These are phyloP conservation scores for Hydriomena furcata DNA, from an alignment of 2,888 invertebrate species.

Conservation along the genomic window DNA sequence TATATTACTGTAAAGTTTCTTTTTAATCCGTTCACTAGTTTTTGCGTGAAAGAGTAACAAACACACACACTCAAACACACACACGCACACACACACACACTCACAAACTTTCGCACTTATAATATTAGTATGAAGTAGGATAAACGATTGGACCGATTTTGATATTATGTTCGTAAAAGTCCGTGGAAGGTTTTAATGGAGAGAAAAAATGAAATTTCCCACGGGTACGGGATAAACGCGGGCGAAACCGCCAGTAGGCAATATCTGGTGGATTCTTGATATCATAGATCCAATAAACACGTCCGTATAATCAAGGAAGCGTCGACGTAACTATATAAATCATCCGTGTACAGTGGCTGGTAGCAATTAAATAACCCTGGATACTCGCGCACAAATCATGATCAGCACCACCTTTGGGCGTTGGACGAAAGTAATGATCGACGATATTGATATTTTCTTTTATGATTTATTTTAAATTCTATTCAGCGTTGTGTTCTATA, in stretches of 20 bases:
- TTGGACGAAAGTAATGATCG: conserved; percentile 30
- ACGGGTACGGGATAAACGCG: no score
- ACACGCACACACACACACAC: no score
- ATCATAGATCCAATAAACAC: conserved; percentile 18
- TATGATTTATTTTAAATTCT: conserved; percentile 12
- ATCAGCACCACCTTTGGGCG: conserved; percentile 63
- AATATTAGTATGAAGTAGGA: no score
- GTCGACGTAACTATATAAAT: conserved; percentile 31
- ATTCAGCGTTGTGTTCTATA: background rate
- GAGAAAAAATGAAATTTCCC: no score
- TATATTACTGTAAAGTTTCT: no score
- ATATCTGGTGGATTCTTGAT: background rate
- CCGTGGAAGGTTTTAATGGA: no score
- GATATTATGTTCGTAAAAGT: no score
- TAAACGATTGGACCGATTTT: no score
- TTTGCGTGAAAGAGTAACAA: no score
- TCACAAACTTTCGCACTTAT: no score
- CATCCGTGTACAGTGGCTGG: conserved; percentile 37
- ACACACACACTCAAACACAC: no score
- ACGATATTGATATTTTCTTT: conserved; percentile 29
- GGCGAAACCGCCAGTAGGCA: background rate
- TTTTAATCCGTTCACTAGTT: no score
- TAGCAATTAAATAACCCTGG: conserved; percentile 39
- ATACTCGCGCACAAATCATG: conserved; percentile 53
- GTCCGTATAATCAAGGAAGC: conserved; percentile 27